phyloP scores from a whole-genome alignment of 2,797 vertebrate species.

The Cuniculus paca region DNA sequence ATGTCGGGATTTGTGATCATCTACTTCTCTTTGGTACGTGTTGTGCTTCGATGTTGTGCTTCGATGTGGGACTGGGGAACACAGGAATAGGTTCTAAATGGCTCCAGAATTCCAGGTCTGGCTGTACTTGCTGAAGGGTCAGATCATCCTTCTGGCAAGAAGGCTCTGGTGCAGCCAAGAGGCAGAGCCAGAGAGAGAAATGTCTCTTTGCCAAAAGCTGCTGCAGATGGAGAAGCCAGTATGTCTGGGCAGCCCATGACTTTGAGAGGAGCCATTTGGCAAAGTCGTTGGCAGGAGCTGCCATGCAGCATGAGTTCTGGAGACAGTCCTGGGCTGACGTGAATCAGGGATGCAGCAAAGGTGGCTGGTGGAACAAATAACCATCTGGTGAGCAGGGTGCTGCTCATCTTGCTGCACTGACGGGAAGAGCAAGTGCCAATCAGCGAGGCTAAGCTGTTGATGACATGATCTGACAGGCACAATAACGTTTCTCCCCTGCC shows the following conservation, averaged over 20 bases:
- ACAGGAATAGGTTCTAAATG: background rate
- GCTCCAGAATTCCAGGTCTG: slow-evolving; percentile 38
- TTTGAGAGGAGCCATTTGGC: slow-evolving; percentile 84
- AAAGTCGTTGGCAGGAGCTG: slow-evolving; percentile 80
- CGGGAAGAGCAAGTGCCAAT: slow-evolving; percentile 59
- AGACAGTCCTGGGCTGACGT: slow-evolving; percentile 68
- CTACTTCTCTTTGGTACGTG: background rate
- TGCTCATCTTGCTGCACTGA: slow-evolving; percentile 72
- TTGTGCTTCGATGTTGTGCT: background rate
- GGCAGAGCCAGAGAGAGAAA: slow-evolving; percentile 69
- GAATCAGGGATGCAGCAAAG: slow-evolving; percentile 72
- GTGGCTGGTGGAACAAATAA: slow-evolving; percentile 83
- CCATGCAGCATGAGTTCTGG: slow-evolving; percentile 76
- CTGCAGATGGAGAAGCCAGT: slow-evolving; percentile 82
- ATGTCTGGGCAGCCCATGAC: slow-evolving; percentile 81
- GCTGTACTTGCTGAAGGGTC: slow-evolving; percentile 25
- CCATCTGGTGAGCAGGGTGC: slow-evolving; percentile 80
- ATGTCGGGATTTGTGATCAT: background rate
- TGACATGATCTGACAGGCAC: slow-evolving; percentile 66
- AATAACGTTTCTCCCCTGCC: background rate
- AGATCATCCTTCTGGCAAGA: slow-evolving; percentile 73
- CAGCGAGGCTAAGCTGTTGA: background rate
- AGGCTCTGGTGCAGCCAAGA: slow-evolving; percentile 73
- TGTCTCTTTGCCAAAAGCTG: slow-evolving; percentile 70
- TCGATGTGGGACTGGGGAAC: background rate